phyloP scores from a whole-genome alignment of 2,113 vertebrate species.

The Gymnogyps californianus region DNA sequence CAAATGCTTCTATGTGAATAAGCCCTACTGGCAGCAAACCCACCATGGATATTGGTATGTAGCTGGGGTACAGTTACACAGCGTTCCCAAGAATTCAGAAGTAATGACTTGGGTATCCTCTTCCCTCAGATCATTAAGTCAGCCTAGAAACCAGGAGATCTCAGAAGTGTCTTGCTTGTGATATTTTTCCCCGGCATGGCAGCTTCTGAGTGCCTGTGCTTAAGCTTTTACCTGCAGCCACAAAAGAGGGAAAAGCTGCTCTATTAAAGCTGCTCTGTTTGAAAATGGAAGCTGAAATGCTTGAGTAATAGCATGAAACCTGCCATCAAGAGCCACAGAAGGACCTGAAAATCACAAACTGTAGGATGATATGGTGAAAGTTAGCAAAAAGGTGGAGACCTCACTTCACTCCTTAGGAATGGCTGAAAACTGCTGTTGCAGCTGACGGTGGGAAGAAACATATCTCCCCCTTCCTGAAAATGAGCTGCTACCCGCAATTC shows the following conservation, averaged over 20 bases:
- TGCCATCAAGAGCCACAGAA: neutral
- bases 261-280: neutral
- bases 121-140: neutral
- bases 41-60: neutral
- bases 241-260: neutral
- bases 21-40: neutral
- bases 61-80: neutral
- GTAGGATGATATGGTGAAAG: neutral
- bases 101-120: neutral
- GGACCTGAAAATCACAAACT: neutral
- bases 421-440: neutral
- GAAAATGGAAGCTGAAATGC: neutral
- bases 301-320: neutral
- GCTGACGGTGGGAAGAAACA: neutral
- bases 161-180: neutral
- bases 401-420: rapidly evolving
- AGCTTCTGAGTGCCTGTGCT: neutral
- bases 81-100: neutral
- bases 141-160: neutral
- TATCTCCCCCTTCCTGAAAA: neutral
- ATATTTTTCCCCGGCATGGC: neutral
- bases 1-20: neutral
- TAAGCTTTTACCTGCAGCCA: neutral
- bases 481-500: neutral
- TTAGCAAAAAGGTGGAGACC: neutral